These are phyloP conservation scores for Apostichopus californicus DNA, from an alignment of 35 echinoderm and acorn worm species.

Conservation along the genomic window DNA sequence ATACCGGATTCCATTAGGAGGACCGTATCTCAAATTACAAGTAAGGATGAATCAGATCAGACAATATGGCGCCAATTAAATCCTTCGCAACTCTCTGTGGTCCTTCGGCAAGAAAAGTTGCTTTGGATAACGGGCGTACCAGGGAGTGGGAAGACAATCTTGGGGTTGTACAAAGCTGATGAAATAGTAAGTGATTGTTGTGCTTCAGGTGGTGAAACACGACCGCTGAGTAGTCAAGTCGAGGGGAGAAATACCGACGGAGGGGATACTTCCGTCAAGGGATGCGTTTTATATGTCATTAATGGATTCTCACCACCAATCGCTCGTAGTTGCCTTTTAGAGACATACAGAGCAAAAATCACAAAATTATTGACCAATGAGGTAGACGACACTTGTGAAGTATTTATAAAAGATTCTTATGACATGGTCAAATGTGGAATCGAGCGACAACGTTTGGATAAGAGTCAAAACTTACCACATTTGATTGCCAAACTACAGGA, in stretches of 20 bases:
- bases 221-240: neutral
- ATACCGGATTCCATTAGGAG: slow-evolving; percentile 7
- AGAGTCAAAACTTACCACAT: neutral
- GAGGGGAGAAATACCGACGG: neutral
- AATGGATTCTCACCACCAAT: neutral
- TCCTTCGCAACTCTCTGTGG: slow-evolving; percentile 20
- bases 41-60: slow-evolving; percentile 6
- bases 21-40: slow-evolving; percentile 18
- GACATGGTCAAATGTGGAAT: neutral
- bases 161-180: slow-evolving; percentile 10
- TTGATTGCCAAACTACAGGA: neutral
- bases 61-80: slow-evolving; percentile 5
- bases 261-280: neutral
- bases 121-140: slow-evolving; percentile 10
- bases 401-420: neutral
- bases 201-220: neutral
- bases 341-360: neutral
- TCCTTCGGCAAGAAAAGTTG: neutral
- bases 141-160: slow-evolving; percentile 41
- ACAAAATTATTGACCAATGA: neutral
- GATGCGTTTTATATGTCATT: neutral
- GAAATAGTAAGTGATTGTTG: slow-evolving; percentile 12
- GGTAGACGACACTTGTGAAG: neutral
- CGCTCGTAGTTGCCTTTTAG: neutral
- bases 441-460: no score